These are phyloP conservation scores for Apodemus sylvaticus DNA, from an alignment of 2,113 vertebrate genomes.

Conservation along the genomic window DNA sequence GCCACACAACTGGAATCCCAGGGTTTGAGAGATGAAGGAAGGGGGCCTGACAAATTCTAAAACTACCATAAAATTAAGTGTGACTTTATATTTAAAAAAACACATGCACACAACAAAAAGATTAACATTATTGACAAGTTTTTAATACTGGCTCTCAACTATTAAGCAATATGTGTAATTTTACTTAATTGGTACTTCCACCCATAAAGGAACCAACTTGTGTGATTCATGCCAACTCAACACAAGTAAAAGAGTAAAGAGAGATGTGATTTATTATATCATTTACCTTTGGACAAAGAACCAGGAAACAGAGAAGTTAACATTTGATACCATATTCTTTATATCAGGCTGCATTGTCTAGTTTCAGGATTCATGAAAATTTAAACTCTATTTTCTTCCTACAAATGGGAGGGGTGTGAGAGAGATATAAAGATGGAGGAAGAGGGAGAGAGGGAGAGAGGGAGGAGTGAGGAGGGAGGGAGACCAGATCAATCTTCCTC, in stretches of 20 bases:
- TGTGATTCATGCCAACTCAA: neutral
- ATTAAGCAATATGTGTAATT: neutral
- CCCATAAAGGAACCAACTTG: neutral
- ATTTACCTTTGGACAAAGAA: neutral
- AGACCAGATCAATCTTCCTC: neutral
- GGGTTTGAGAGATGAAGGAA: neutral
- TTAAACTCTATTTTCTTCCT: neutral
- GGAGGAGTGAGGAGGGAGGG: too few relatives aligned
- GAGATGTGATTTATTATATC: neutral
- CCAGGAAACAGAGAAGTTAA: neutral
- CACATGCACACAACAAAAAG: neutral
- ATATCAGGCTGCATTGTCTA: neutral
- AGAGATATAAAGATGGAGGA: neutral
- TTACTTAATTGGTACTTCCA: slow-evolving; percentile 18
- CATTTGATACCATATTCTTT: neutral
- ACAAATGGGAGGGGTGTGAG: neutral
- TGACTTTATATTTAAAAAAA: neutral
- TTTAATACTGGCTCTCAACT: neutral
- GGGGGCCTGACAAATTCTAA: neutral
- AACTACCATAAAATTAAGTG: neutral
- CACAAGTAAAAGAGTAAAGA: neutral
- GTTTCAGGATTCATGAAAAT: slow-evolving; percentile 13
- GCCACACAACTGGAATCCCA: neutral
- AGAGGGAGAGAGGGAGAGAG: too few relatives aligned
- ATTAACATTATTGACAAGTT: neutral